These are phyloP conservation scores for Perithous albicinctus DNA, from an alignment of 2,888 invertebrate species.

Conservation along the genomic window DNA sequence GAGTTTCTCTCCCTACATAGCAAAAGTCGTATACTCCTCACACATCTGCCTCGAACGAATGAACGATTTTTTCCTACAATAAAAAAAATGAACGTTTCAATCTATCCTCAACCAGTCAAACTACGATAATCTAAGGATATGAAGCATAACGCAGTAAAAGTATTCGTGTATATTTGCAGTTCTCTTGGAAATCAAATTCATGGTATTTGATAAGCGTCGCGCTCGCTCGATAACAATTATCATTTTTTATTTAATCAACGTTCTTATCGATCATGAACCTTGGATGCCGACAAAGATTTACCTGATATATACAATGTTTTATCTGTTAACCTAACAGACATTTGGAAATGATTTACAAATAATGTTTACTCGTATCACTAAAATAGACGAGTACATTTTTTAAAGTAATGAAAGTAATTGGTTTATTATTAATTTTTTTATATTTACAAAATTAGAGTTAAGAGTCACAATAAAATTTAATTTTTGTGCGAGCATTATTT, in stretches of 20 bases:
- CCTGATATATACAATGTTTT: not conserved
- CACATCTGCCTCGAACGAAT: slow-evolving; percentile 61
- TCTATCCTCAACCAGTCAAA: not conserved
- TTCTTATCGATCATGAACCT: slow-evolving; percentile 24
- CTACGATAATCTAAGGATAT: slow-evolving; percentile 9
- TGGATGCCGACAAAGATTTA: slow-evolving; percentile 9
- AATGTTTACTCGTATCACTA: no score
- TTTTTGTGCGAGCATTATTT: no score
- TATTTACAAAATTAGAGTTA: no score
- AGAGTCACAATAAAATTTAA: no score
- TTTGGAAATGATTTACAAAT: no score
- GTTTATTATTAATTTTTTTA: no score
- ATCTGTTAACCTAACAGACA: not conserved
- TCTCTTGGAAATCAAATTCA: slow-evolving; percentile 5
- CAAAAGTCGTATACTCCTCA: slow-evolving; percentile 41
- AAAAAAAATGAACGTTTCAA: slow-evolving; percentile 45
- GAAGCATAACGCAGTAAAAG: slow-evolving; percentile 36
- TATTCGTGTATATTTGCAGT: slow-evolving; percentile 14
- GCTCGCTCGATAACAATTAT: slow-evolving; percentile 35
- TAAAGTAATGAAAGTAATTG: no score
- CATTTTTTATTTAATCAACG: slow-evolving; percentile 11
- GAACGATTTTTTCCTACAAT: slow-evolving; percentile 34
- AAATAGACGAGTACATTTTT: no score
- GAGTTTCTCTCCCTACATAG: slow-evolving; percentile 46
- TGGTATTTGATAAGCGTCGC: slow-evolving; percentile 44